Conservation (phyloP, 2,888 invertebrate genomes). For the Falcaria lacertinaria region DNA sequence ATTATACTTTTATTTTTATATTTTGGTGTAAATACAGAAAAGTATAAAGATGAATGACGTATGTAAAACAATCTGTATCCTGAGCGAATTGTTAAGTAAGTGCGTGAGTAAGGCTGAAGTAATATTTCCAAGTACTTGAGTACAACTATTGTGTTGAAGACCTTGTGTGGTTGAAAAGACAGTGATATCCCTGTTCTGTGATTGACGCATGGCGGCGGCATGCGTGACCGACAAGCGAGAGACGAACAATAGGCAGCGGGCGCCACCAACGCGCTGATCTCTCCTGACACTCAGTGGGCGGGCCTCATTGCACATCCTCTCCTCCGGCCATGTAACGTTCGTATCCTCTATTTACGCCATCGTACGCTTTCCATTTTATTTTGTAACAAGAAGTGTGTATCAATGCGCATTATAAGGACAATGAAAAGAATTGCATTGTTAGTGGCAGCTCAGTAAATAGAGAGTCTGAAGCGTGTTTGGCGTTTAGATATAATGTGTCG, state of each 20-base stretch:
- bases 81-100: too few relatives aligned
- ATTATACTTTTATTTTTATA: too few relatives aligned
- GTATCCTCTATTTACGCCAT: slow-evolving; percentile 50
- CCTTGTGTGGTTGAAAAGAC: too few relatives aligned
- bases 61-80: too few relatives aligned
- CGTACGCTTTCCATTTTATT: slow-evolving; percentile 68
- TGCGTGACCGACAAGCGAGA: slow-evolving; percentile 21
- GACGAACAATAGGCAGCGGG: slow-evolving; percentile 51
- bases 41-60: too few relatives aligned
- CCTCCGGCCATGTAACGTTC: slow-evolving; percentile 50
- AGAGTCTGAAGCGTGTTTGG: slow-evolving; percentile 52
- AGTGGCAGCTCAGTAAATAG: slow-evolving; percentile 69
- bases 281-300: slow-evolving; percentile 54
- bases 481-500: slow-evolving; percentile 32
- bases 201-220: slow-evolving; percentile 2
- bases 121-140: too few relatives aligned
- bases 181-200: not conserved
- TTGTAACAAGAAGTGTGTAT: slow-evolving; percentile 58
- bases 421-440: slow-evolving; percentile 63
- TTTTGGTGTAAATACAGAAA: too few relatives aligned
- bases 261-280: slow-evolving; percentile 63
- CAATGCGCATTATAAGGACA: slow-evolving; percentile 56
- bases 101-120: too few relatives aligned
- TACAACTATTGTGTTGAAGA: too few relatives aligned
- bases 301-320: slow-evolving; percentile 66